Evolutionary conservation across 2,797 vertebrate species (phyloP), one percentile per base, ranked within the genome.

Genomic region (Hoplostethus atlanticus): DNA sequence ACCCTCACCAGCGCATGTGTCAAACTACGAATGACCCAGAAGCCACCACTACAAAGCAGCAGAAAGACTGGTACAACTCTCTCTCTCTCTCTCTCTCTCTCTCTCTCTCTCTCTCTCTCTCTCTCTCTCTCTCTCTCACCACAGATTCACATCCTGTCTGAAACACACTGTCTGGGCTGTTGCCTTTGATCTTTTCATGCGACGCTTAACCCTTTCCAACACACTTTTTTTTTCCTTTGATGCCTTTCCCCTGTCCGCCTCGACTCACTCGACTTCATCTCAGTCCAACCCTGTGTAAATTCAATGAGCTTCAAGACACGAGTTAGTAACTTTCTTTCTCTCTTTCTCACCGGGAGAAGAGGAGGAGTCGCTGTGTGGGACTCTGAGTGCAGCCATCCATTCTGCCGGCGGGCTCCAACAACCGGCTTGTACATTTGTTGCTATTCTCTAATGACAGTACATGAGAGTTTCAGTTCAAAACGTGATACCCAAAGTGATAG

Each of bases 11-110:
- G 89, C 15, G 89, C 94, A 2, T 95, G 95, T 81, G 90, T 90
- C 69, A 95, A 95, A 78, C 91, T 95, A 64, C 87, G 94, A 86
- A 95, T 94, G 93, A 95, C 94, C 63, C 95, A 95, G 70, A 90
- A 92, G 56, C 93, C 92, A 0, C 93, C 85, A 0, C 83, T 94
- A 5, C 79, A 86, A 21, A 21, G 21, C 57, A 90, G 85, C 86
- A 31, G 71, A 17, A 58, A 10, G 0, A 1, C 74, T 0, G 91
- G 94, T 95, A 82, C 46, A n/a, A 1, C 65, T 50, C 36, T 21
- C 30, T 57, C 47, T 46, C 2, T 2, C 15, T 68, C 52, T 16
- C 5, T 57, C 47, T 30, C 0, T 12, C 9, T 0, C 12, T 8
- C 25, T 34, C 65, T 50, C 36, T 21, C 30, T 57, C 47, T 46